Percentiles rank a stretch among this genome's conserved stretches.
phyloP scores from a whole-genome alignment of 2,888 invertebrate species.

The Tenodera sinensis region DNA sequence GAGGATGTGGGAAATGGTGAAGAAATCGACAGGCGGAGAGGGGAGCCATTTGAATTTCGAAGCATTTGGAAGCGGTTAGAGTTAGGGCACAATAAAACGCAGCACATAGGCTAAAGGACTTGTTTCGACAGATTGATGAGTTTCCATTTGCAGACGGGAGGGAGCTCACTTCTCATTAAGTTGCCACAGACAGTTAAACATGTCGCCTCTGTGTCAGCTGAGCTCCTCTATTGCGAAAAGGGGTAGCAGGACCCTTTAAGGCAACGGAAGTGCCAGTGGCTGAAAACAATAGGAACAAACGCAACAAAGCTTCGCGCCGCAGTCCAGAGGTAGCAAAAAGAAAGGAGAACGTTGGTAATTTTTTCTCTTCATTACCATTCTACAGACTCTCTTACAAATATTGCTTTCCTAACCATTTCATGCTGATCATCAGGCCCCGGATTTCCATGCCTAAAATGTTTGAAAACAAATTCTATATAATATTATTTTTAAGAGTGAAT shows the following conservation, averaged over 20 bases:
- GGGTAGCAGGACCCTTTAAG: neutral
- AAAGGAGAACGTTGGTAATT: no score
- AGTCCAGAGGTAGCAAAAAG: no score
- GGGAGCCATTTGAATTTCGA: neutral
- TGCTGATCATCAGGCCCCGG: no score
- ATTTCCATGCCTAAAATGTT: no score
- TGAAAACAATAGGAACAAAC: no score
- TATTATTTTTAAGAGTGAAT: no score
- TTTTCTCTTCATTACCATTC: no score
- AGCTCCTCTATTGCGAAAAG: neutral
- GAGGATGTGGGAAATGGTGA: neutral
- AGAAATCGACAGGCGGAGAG: neutral
- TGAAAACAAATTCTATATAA: no score
- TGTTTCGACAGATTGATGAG: neutral
- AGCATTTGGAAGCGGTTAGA: neutral
- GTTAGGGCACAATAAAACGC: neutral
- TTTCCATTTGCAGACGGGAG: neutral
- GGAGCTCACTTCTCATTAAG: neutral
- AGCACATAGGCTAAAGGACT: neutral
- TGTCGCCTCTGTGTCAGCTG: neutral
- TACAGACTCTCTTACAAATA: no score
- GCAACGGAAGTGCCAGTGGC: neutral
- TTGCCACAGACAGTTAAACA: neutral
- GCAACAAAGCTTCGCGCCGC: no score
- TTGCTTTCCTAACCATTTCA: no score